Base-by-base conservation (phyloP, 2,888 invertebrate species). In the Gerosis bhagava region DNA sequence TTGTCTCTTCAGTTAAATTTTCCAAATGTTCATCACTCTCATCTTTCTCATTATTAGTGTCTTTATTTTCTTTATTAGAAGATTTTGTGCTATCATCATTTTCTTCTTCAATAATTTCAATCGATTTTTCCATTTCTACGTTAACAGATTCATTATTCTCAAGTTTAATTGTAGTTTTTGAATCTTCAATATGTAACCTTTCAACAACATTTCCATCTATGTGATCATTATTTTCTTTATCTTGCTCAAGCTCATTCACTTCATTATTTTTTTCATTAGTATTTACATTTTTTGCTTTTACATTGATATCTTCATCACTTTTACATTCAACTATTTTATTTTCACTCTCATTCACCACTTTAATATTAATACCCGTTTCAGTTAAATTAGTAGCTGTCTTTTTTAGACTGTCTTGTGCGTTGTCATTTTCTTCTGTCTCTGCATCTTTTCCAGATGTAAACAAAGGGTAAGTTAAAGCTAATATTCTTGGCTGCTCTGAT, bases 381-480 rank as follows among this genome's bases (percentile, higher is more conserved):
- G 15, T 35, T 13, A 1, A 2, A 36, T 11, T 43, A 42, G n/a
- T 28, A 44, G 44, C 44, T 44, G 16, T 29, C 16, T 28, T 44
- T 22, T 44, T 7, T 8, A 19, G 2, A 15, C 15, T 28, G 11
- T 16, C 24, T 29, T 36, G 16, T 10, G 10, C 13, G 24, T 37
- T 31, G 5, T 22, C 21, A 8, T 6, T 3, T n/a, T 10, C 24
- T 10, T 12, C 5, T 7, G 17, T n/a, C 8, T 39, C 46, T 3
- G 26, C 11, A n/a, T 59, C 56, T 44, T 65, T 77, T 0, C 59
- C 63, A 1, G 77, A 63, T 0, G 72, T 60, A 57, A 98, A 94
- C 16, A 97, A 77, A 0, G 95, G 94, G 24, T 95, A 94, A 0
- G 96, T 96, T 28, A 97, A 77, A 0, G 96, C 97, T 45, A 97